phyloP scores from a whole-genome alignment of 2,113 vertebrate species.

The Gnathonemus echidnorhynchus region DNA sequence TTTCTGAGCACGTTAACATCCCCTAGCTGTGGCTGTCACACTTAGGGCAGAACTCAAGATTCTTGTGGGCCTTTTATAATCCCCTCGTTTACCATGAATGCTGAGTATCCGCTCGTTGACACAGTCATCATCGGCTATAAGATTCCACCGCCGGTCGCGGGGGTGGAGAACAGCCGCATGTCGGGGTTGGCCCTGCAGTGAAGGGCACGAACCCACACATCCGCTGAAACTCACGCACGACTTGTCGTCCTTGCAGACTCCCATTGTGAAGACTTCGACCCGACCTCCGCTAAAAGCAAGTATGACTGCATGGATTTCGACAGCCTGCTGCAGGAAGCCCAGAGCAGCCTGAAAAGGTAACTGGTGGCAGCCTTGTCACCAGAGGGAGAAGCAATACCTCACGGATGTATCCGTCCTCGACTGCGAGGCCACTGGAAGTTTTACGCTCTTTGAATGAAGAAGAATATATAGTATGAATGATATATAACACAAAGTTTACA shows the following conservation, averaged over 20 bases:
- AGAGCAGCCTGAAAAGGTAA: constrained; percentile 97
- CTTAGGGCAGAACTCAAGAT: background rate
- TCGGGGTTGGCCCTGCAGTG: background rate
- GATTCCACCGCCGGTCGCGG: background rate
- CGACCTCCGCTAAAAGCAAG: constrained; percentile 98
- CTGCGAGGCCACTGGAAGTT: constrained; percentile 72
- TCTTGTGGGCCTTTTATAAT: background rate
- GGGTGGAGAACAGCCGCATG: background rate
- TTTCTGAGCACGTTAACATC: background rate
- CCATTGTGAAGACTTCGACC: constrained; percentile 97
- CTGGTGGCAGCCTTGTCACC: constrained; percentile 50
- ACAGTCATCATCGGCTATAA: background rate
- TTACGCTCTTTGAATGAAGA: constrained; percentile 62
- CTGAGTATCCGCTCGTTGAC: background rate
- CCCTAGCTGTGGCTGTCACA: background rate
- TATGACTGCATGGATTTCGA: constrained; percentile 99
- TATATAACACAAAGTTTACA: constrained; percentile 87
- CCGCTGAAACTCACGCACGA: background rate
- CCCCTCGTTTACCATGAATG: background rate
- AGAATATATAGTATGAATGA: constrained; percentile 51
- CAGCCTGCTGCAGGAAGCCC: constrained; percentile 96
- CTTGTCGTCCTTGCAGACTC: constrained; percentile 70
- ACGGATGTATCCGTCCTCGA: constrained; percentile 68
- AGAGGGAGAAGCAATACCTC: constrained; percentile 66
- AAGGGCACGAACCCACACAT: background rate